Base-by-base conservation (phyloP, 2,888 invertebrate species). In the Eudemis profundana region DNA sequence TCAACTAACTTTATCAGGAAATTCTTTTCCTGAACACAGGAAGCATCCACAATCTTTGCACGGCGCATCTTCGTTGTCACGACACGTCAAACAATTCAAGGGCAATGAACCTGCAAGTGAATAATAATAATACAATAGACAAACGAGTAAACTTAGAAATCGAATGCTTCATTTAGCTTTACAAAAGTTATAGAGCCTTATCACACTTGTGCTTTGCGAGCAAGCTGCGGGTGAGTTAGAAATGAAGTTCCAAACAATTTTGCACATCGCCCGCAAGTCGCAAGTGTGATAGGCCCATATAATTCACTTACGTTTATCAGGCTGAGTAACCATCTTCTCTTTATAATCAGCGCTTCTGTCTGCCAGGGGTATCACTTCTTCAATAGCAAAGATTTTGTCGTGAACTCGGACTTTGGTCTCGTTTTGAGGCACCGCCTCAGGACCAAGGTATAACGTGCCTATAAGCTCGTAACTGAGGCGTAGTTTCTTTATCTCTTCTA, bases 21-120 rank as follows among this genome's bases (percentile, higher is more conserved):
- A 92, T 60, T 95, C 91, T 84, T 97, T 97, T 0, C 95, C 94
- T 4, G 93, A 93, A 82, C 97, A 97, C 14, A 94, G 77, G 73
- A 86, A 89, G 77, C 97, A 97, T 1, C 96, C 95, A 77, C 97
- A 97, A 27, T 95, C 93, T 75, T 92, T 94, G 78, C 97, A 97
- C 29, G 93, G 93, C 38, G 82, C 84, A 0, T 88, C 84, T 8
- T 93, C 93, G 70, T 94, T 93, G 76, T 97, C 97, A 38, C 93
- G 89, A 77, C 97, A 97, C 27, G 87, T 90, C 46, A 93, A 83
- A 78, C 97, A 97, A 61, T 93, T 93, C 23, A 94, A 92, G 44
- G 95, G 93, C 49, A 84, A 75, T 40, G 93, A 89, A 74, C 94
- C 93, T 93, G 42, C 38, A 78, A 74, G 8, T 14, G 15, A n/a